Base-by-base conservation (phyloP, 23 tunicate species). In the Trididemnum miniatum region DNA sequence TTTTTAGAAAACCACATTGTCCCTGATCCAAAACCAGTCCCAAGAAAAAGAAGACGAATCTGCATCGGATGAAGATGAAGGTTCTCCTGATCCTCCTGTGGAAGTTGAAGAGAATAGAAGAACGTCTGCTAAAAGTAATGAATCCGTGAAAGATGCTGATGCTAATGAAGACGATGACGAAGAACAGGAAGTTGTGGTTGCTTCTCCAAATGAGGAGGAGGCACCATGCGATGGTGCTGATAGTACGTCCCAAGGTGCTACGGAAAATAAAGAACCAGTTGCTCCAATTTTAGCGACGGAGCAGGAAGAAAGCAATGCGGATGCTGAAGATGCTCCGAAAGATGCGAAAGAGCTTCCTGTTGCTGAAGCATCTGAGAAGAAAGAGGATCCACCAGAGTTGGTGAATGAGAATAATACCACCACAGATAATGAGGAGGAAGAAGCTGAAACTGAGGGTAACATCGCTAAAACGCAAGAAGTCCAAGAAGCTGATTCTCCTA, bases 61-160 rank as follows among this genome's bases (percentile, higher is more conserved):
- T 49, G 12, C 57, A 9, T 12, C 57, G 24, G 71, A 51, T n/a
- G 44, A 32, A 2, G 77, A 77, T 59, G 83, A 2, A 5, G 76
- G 38, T 3, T 69, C 34, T 65, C n/a, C 15, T 15, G 84, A 65
- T 59, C n/a, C 15, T 22, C 35, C 12, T 22, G 76, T 33, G 34
- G 77, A 71, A 12, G 40, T 71, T 24, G 67, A 72, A 49, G 73
- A 0, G 29, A n/a, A n/a, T n/a, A n/a, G n/a, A 25, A 9, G 25
- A 64, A 64, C 9, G 25, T 7, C 9, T 7, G 29, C 20, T 7
- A 26, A 64, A 26, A 64, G 71, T 9, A n/a, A 26, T 1, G 59
- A 37, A 66, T 35, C 62, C 34, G 85, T 30, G 20, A 65, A n/a
- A n/a, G n/a, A n/a, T n/a, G n/a, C n/a, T n/a, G n/a, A 74, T 28